A percentile compares a stretch with the other conserved stretches of the same genome.
Conservation (phyloP, 2,888 invertebrate genomes). For the Megamerina dolium region DNA sequence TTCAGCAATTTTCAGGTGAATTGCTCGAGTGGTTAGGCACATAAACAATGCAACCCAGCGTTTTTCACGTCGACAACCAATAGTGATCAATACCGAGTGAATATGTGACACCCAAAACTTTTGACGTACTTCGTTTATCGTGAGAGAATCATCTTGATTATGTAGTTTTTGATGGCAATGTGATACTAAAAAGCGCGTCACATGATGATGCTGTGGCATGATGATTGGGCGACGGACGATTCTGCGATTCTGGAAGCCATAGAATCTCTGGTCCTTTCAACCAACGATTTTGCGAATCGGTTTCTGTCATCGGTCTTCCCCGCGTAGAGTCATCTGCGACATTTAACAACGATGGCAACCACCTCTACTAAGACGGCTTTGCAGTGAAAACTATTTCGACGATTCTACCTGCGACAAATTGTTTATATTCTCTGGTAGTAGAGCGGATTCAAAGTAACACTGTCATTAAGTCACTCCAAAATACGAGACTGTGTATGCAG, state of each 20-base stretch:
- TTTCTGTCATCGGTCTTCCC: neutral
- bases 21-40: too few species aligned
- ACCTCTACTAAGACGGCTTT: conserved; percentile 21
- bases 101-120: conserved; percentile 15
- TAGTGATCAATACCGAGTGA: conserved; percentile 11
- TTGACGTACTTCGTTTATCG: conserved; percentile 14
- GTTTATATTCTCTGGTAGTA: too few species aligned
- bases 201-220: conserved; percentile 3
- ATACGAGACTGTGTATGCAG: neutral
- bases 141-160: conserved; percentile 14
- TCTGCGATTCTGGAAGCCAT: too few species aligned
- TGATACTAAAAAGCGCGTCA: neutral
- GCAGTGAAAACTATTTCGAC: conserved; percentile 21
- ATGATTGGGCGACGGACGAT: conserved; percentile 11
- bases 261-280: too few species aligned
- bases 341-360: conserved; percentile 24
- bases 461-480: conserved; percentile 12
- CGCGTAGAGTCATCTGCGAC: conserved; percentile 24
- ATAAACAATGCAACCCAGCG: too few species aligned
- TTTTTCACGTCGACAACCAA: too few species aligned
- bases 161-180: conserved; percentile 8
- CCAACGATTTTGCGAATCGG: too few species aligned
- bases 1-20: too few species aligned
- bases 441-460: conserved; percentile 11
- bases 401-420: conserved; percentile 14